phyloP scores from a whole-genome alignment of 2,113 vertebrate genomes.

The Anguilla japonica region DNA sequence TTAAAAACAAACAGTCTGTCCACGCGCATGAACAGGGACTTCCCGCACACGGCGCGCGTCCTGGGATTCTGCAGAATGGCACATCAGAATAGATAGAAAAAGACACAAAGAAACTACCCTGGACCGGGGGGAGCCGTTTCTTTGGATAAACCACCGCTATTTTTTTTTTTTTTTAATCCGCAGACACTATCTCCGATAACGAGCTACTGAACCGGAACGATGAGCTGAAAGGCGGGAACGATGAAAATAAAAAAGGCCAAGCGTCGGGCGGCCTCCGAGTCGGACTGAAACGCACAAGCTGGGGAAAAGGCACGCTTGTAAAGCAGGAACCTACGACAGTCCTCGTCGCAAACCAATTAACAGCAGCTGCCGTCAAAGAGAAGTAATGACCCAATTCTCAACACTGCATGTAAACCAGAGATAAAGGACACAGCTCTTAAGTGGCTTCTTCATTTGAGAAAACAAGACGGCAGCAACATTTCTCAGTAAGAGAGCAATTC shows the following conservation, averaged over 20 bases:
- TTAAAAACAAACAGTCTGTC: not conserved
- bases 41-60: not conserved
- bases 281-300: not conserved
- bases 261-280: not conserved
- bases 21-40: not conserved
- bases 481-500: no score
- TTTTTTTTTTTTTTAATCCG: not conserved
- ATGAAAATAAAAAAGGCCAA: not conserved
- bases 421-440: no score
- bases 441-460: not conserved
- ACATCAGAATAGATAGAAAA: not conserved
- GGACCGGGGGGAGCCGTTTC: not conserved
- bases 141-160: not conserved
- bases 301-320: not conserved
- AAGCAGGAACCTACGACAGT: not conserved
- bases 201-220: conserved; percentile 14
- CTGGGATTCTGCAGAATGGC: conserved; percentile 6
- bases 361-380: no score
- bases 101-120: conserved; percentile 9
- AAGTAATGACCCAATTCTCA: no score
- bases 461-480: no score
- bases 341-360: no score
- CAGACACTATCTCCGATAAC: not conserved
- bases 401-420: no score
- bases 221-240: not conserved